Percentiles rank a stretch among this genome's conserved stretches.
Evolutionary conservation across 2,797 vertebrate species (phyloP).

Genomic region (Urophycis tenuis): DNA sequence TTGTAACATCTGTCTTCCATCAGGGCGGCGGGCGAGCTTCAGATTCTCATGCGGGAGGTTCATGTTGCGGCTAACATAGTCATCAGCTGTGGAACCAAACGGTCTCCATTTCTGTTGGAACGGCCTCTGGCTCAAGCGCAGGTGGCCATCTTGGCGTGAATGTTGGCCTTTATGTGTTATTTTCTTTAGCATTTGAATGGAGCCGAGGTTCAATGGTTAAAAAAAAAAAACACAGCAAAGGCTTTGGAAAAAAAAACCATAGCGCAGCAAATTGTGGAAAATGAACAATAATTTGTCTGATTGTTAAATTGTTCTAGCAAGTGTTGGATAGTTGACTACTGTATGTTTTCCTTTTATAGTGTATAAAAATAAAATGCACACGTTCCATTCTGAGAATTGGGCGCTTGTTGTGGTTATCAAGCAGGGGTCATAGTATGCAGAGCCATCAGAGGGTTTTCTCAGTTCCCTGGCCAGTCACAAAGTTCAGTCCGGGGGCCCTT

Average conservation of each 20-base stretch:
- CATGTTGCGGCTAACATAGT: conserved; percentile 60
- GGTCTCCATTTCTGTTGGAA: conserved; percentile 61
- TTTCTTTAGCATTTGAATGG: conserved; percentile 49
- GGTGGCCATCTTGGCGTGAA: conserved; percentile 54
- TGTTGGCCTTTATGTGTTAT: conserved; percentile 42
- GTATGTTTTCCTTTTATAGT: neutral
- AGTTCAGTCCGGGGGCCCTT: conserved; percentile 39
- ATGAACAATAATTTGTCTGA: conserved; percentile 34
- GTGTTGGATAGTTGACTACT: conserved; percentile 6
- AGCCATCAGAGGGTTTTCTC: conserved; percentile 44
- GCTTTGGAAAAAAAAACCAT: conserved; percentile 41
- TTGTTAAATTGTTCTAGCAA: conserved; percentile 31
- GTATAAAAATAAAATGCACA: neutral
- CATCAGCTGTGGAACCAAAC: conserved; percentile 74
- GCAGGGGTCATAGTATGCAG: conserved; percentile 28
- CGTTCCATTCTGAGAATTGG: neutral
- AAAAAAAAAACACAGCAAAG: conserved; percentile 38
- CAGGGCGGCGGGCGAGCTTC: conserved; percentile 46
- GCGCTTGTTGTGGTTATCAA: conserved; percentile 40
- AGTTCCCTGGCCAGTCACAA: conserved; percentile 35
- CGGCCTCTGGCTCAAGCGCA: conserved; percentile 51
- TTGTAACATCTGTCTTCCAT: conserved; percentile 65
- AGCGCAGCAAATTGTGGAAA: conserved; percentile 40
- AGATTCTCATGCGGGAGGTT: conserved; percentile 59
- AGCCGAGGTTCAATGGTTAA: conserved; percentile 23